phyloP scores from a whole-genome alignment of 2,797 vertebrate species.

The Pelodytes ibericus region DNA sequence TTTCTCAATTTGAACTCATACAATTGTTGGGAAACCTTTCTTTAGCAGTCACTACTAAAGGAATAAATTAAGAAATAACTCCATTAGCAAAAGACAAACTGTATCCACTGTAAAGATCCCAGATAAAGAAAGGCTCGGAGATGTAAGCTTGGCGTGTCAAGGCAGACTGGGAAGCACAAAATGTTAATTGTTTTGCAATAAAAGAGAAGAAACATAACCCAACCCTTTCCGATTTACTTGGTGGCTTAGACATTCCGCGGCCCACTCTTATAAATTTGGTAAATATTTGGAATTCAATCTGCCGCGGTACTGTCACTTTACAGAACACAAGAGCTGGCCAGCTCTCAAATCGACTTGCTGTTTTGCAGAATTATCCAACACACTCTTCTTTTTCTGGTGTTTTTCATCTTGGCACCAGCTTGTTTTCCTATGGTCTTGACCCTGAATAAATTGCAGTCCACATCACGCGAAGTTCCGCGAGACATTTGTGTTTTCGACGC shows the following conservation, averaged over 20 bases:
- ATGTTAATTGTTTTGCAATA: background rate
- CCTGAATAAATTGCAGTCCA: conserved; percentile 62
- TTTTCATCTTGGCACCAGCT: conserved; percentile 57
- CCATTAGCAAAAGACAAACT: too few species aligned
- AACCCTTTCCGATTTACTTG: background rate
- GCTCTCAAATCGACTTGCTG: conserved; percentile 50
- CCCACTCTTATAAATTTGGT: conserved; percentile 14
- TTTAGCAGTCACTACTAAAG: too few species aligned
- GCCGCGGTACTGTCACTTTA: conserved; percentile 51
- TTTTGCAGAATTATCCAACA: conserved; percentile 56
- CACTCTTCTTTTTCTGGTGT: conserved; percentile 30
- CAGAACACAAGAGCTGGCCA: conserved; percentile 50
- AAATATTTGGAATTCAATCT: conserved; percentile 53
- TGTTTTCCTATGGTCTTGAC: conserved; percentile 63
- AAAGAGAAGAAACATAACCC: background rate
- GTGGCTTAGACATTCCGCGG: background rate
- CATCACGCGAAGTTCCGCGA: conserved; percentile 60
- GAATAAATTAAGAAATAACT: too few species aligned
- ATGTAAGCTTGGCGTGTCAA: too few species aligned
- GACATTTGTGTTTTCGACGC: conserved; percentile 56
- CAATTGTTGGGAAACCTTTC: too few species aligned
- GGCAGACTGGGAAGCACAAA: too few species aligned
- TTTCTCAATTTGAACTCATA: too few species aligned
- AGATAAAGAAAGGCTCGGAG: too few species aligned
- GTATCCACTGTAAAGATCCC: too few species aligned